Evolutionary conservation across 1,140 invertebrate species (phyloP), one percentile per base, ranked within the genome.

Genomic region (Anagrus nilaparvatae): DNA sequence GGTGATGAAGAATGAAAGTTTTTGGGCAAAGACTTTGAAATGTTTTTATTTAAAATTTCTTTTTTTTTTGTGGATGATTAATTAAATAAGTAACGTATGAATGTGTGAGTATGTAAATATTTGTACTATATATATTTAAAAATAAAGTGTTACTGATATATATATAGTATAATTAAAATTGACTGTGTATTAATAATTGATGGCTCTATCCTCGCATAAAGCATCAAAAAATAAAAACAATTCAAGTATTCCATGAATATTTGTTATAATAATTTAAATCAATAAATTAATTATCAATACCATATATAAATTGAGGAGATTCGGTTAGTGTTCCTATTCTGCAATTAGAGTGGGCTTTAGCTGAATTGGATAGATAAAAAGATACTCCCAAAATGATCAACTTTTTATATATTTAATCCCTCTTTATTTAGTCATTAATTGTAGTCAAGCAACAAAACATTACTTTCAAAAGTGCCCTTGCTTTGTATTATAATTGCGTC

Each of bases 391-490:
- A 35, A 36, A 38, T 38, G n/a, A n/a, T n/a, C n/a, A n/a, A n/a
- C n/a, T n/a, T n/a, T n/a, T n/a, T n/a, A n/a, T n/a, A n/a, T n/a
- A n/a, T n/a, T n/a, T n/a, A n/a, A n/a, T n/a, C n/a, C n/a, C n/a
- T n/a, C n/a, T n/a, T n/a, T n/a, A n/a, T n/a, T n/a, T n/a, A n/a
- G n/a, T n/a, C n/a, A n/a, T n/a, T n/a, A n/a, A n/a, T n/a, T n/a
- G n/a, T n/a, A n/a, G n/a, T n/a, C n/a, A n/a, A n/a, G n/a, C n/a
- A n/a, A n/a, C n/a, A n/a, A n/a, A n/a, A n/a, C n/a, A n/a, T 67
- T 67, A 67, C 65, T 65, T 67, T 67, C 62, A 65, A 61, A 67
- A 67, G 65, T 67, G 65, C 56, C 63, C 65, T 67, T 67, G 65
- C 65, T 67, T 66, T 67, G 62, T 67, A 66, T 66, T 61, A 66